A percentile compares a stretch with the other conserved stretches of the same genome.
Evolutionary conservation across 1,140 invertebrate genomes (phyloP).

Genomic region (Leptoteleia sp.): DNA sequence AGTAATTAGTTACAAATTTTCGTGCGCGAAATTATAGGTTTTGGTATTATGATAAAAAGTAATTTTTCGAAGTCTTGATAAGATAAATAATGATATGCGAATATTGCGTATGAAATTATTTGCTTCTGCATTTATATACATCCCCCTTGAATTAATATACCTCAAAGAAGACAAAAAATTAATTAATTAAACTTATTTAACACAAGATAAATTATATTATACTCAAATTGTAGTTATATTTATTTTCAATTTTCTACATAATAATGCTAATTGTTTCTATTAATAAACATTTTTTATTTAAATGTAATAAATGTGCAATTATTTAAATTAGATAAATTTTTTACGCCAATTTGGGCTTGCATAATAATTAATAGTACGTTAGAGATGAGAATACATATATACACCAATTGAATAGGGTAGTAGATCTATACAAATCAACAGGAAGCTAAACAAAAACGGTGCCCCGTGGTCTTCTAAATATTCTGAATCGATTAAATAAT

Average conservation of each 20-base stretch:
- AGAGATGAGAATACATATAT: conserved; percentile 25
- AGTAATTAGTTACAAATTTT: not conserved
- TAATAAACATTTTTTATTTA: no score
- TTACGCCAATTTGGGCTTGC: not conserved
- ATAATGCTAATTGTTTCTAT: no score
- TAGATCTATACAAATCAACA: conserved; percentile 70
- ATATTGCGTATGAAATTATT: no score
- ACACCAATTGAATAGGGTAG: conserved; percentile 30
- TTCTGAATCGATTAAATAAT: conserved; percentile 81
- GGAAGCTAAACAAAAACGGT: conserved; percentile 80
- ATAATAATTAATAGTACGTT: conserved; percentile 8
- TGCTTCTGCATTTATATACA: no score
- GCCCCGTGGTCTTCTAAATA: conserved; percentile 74
- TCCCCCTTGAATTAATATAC: no score
- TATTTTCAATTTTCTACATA: no score
- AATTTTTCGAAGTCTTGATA: conserved; percentile 4
- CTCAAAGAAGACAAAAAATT: no score
- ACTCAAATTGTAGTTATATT: no score
- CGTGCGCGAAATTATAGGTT: conserved; percentile 25
- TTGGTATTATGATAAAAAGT: not conserved
- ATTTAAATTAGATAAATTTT: not conserved
- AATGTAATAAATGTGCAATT: no score
- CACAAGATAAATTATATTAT: no score
- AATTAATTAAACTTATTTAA: no score
- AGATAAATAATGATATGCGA: conserved; percentile 14